phyloP scores from a whole-genome alignment of 1,140 invertebrate species.

The Laupala kohalensis region DNA sequence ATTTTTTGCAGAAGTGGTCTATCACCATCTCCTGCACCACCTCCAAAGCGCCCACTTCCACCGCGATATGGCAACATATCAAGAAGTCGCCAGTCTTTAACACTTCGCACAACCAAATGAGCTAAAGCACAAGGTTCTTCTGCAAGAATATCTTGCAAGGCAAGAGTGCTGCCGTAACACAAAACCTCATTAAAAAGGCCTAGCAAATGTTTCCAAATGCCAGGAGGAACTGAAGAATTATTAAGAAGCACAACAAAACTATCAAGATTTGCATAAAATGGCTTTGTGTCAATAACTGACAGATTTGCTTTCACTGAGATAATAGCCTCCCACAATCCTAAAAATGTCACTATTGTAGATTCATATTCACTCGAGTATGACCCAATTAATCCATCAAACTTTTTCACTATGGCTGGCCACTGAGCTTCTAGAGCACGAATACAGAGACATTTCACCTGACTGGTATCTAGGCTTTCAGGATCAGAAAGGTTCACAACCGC shows the following conservation, averaged over 20 bases:
- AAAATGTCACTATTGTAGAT: constrained; percentile 56
- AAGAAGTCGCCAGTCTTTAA: constrained; percentile 68
- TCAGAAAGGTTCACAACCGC: constrained; percentile 54
- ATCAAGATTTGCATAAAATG: constrained; percentile 73
- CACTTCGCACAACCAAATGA: constrained; percentile 67
- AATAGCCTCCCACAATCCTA: constrained; percentile 77
- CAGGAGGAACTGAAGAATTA: constrained; percentile 53
- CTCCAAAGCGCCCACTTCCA: constrained; percentile 37
- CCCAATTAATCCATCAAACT: constrained; percentile 36
- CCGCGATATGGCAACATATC: constrained; percentile 47
- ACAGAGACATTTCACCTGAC: constrained; percentile 65
- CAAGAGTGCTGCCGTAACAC: constrained; percentile 78
- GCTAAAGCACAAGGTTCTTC: constrained; percentile 77
- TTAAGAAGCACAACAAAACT: constrained; percentile 60
- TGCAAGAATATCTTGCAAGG: constrained; percentile 69
- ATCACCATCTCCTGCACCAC: constrained; percentile 38
- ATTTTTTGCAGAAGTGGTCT: constrained; percentile 65
- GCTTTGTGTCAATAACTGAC: constrained; percentile 74
- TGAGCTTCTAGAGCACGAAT: constrained; percentile 70
- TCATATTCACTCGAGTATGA: constrained; percentile 33
- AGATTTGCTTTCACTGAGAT: constrained; percentile 83
- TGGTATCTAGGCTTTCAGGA: constrained; percentile 62
- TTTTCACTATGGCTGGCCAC: constrained; percentile 59
- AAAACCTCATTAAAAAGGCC: constrained; percentile 76
- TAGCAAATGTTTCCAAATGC: constrained; percentile 71